phyloP scores from a whole-genome alignment of 2,888 invertebrate species.

The Clitarchus hookeri region DNA sequence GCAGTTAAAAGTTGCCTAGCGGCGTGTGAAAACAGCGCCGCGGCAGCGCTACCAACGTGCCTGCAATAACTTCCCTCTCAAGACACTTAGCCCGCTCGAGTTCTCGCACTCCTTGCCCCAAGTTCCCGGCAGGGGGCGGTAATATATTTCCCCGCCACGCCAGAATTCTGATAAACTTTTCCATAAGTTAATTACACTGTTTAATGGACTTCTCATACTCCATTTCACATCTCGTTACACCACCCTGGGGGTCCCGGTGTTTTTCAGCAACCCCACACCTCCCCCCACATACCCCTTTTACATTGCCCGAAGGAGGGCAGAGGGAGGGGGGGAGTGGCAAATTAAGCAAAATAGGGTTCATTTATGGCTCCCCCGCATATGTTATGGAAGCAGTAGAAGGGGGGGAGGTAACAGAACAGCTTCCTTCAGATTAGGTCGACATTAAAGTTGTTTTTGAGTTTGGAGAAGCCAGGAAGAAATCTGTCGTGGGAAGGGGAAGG shows the following conservation, averaged over 20 bases:
- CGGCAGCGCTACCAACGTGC: too few relatives aligned
- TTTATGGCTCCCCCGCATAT: conserved; percentile 33
- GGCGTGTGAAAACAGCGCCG: not conserved
- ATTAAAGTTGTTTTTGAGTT: conserved; percentile 25
- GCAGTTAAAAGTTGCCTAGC: not conserved
- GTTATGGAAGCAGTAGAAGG: not conserved
- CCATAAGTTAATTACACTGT: conserved; percentile 38
- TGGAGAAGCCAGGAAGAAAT: conserved; percentile 16
- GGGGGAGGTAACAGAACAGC: not conserved
- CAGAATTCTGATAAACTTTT: conserved; percentile 38
- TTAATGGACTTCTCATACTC: conserved; percentile 37
- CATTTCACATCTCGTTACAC: conserved; percentile 34
- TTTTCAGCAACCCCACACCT: not conserved
- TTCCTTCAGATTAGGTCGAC: conserved; percentile 25
- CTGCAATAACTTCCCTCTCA: too few relatives aligned
- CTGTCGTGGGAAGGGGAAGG: not conserved
- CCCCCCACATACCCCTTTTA: not conserved
- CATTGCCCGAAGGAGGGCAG: not conserved
- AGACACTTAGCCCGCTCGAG: too few relatives aligned
- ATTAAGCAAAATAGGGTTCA: conserved; percentile 40
- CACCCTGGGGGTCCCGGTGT: not conserved
- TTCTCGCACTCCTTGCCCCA: too few relatives aligned
- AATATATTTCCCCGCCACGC: conserved; percentile 35
- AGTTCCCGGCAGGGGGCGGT: not conserved
- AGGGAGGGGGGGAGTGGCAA: conserved; percentile 28